These are phyloP conservation scores for Lepisosteus oculatus DNA, from an alignment of 2,113 vertebrate species.

Conservation along the genomic window DNA sequence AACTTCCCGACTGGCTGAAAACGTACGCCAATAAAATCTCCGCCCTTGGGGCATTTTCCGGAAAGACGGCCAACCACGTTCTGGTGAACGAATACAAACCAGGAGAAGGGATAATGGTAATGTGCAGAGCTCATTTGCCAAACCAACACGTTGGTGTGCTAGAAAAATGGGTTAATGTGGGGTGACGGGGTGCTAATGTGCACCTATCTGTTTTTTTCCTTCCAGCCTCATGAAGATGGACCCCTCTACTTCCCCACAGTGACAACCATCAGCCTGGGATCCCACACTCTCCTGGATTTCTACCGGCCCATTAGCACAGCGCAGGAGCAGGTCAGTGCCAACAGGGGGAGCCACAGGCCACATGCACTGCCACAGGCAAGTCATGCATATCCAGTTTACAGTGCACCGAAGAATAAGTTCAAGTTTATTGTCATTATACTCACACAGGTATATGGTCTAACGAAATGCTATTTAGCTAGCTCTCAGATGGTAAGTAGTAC, in stretches of 20 bases:
- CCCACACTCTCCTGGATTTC: constrained; percentile 80
- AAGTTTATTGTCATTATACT: not conserved
- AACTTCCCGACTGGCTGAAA: constrained; percentile 78
- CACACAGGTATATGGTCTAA: not conserved
- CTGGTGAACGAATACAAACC: constrained; percentile 83
- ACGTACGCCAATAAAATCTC: constrained; percentile 74
- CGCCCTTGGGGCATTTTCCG: constrained; percentile 61
- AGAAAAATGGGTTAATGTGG: too few species aligned
- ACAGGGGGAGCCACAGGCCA: not conserved
- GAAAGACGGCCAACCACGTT: constrained; percentile 79
- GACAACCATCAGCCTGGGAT: constrained; percentile 85
- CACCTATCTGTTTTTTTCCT: not conserved
- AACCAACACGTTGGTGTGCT: too few species aligned
- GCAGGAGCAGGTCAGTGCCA: constrained; percentile 27
- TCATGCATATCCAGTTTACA: not conserved
- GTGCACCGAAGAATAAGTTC: too few species aligned
- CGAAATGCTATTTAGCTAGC: not conserved
- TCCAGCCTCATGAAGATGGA: constrained; percentile 83
- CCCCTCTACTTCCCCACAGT: constrained; percentile 85
- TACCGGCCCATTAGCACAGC: constrained; percentile 61
- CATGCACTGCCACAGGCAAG: too few species aligned
- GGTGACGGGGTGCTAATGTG: too few species aligned
- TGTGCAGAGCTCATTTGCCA: not conserved
- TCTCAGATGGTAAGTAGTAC: too few species aligned
- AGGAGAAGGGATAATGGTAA: constrained; percentile 85